These are phyloP conservation scores for Rhamnusium bicolor DNA, from an alignment of 2,888 invertebrate species.

Conservation along the genomic window DNA sequence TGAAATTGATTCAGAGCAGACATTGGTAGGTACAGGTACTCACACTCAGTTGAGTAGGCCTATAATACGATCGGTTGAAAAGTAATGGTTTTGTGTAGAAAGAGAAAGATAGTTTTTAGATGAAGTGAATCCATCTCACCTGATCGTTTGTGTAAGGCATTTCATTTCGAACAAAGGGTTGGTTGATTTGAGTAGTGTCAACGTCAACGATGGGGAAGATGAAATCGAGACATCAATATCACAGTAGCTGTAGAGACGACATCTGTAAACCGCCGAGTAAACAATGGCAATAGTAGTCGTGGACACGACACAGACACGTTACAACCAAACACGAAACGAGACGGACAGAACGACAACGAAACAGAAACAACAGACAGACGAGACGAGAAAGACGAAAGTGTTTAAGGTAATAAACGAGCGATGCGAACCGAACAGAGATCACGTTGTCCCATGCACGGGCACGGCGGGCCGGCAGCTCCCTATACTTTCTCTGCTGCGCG, in stretches of 20 bases:
- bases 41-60: background rate
- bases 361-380: conserved; percentile 30
- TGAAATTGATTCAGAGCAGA: background rate
- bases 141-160: conserved; percentile 47
- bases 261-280: conserved; percentile 42
- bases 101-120: conserved; percentile 47
- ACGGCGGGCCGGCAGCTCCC: conserved; percentile 26
- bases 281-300: conserved; percentile 40
- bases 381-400: conserved; percentile 48
- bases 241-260: conserved; percentile 42
- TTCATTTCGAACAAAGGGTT: conserved; percentile 33
- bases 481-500: conserved; percentile 35
- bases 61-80: conserved; percentile 9
- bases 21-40: background rate
- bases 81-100: conserved; percentile 35
- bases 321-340: conserved; percentile 36
- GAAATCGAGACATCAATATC: conserved; percentile 40
- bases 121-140: conserved; percentile 46
- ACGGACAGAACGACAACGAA: conserved; percentile 31
- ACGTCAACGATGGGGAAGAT: conserved; percentile 14
- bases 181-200: background rate
- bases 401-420: conserved; percentile 46
- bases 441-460: conserved; percentile 47
- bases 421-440: conserved; percentile 47
- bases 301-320: conserved; percentile 44